phyloP scores from a whole-genome alignment of 2,113 vertebrate species.

The Hemiscyllium ocellatum region DNA sequence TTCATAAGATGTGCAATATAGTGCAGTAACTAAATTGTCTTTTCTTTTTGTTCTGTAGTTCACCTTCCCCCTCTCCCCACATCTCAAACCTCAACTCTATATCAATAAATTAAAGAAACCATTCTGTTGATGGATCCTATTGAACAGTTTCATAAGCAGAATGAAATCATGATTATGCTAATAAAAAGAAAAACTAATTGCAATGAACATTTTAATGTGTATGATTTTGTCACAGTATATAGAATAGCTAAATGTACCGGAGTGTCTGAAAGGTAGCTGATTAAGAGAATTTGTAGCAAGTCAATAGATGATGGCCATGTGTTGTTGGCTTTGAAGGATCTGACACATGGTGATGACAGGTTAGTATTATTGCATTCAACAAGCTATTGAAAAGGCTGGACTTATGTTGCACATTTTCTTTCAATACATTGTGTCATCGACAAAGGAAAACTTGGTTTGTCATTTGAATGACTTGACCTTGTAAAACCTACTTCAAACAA shows the following conservation, averaged over 20 bases:
- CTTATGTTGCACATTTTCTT: background rate
- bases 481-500: background rate
- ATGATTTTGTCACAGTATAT: background rate
- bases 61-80: no score
- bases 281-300: background rate
- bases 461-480: background rate
- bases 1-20: background rate
- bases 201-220: background rate
- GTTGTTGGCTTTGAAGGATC: background rate
- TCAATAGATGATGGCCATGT: background rate
- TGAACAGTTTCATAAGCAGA: background rate
- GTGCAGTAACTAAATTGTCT: background rate
- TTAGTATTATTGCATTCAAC: background rate
- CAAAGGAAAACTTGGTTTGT: background rate
- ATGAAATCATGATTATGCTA: background rate
- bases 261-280: background rate
- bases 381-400: background rate
- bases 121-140: background rate
- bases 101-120: background rate
- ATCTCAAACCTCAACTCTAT: no score
- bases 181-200: background rate
- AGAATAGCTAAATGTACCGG: background rate
- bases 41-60: background rate
- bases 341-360: background rate
- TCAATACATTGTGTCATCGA: background rate